phyloP scores from a whole-genome alignment of 1,140 invertebrate genomes.

The Laupala kohalensis region DNA sequence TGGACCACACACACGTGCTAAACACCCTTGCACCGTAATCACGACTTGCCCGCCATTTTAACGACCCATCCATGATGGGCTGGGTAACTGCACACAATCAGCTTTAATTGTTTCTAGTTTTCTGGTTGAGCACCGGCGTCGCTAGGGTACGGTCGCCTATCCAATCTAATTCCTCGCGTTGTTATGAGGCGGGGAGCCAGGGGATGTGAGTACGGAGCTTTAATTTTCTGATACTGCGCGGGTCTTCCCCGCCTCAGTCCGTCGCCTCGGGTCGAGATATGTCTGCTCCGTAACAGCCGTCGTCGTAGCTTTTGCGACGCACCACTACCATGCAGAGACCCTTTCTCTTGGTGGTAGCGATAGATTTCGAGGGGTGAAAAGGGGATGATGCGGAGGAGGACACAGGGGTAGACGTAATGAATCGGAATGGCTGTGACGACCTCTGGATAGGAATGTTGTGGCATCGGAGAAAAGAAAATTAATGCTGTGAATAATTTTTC shows the following conservation, averaged over 20 bases:
- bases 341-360: background rate
- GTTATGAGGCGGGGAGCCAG: background rate
- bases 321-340: background rate
- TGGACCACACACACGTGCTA: background rate
- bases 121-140: background rate
- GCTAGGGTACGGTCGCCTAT: background rate
- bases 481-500: background rate
- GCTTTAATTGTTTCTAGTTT: background rate
- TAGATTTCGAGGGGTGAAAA: no score
- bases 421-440: background rate
- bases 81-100: background rate
- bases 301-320: background rate
- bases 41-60: background rate
- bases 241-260: background rate
- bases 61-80: background rate
- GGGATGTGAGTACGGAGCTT: background rate
- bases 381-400: no score
- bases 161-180: background rate
- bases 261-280: no score
- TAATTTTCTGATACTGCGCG: background rate
- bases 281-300: background rate
- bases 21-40: background rate
- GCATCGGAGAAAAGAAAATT: background rate
- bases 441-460: background rate
- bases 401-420: background rate